Conservation (phyloP, 2,888 invertebrate species). For the Criorhina ranunculi region DNA sequence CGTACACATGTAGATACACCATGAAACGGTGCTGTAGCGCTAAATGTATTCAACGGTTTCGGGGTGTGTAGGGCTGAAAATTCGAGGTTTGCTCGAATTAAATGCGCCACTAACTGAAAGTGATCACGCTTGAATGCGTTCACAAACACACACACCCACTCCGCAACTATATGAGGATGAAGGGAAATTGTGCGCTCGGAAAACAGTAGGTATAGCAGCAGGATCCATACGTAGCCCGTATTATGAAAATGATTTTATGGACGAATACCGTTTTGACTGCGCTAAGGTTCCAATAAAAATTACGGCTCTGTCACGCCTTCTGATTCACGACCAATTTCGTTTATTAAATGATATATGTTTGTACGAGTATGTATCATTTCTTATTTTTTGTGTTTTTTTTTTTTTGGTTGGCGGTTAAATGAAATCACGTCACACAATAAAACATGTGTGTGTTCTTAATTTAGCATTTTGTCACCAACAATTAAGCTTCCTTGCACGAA, state of each 20-base stretch:
- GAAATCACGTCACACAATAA: constrained; percentile 70
- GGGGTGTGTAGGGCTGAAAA: constrained; percentile 62
- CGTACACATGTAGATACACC: constrained; percentile 69
- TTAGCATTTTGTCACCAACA: constrained; percentile 69
- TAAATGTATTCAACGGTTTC: constrained; percentile 49
- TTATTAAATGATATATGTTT: constrained; percentile 68
- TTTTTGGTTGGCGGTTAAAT: constrained; percentile 51
- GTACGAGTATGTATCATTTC: constrained; percentile 2
- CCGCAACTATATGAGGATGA: constrained; percentile 15
- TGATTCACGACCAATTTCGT: constrained; percentile 73
- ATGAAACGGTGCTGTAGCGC: constrained; percentile 50
- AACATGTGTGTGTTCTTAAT: constrained; percentile 67
- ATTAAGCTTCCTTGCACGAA: constrained; percentile 64
- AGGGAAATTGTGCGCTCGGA: constrained; percentile 24
- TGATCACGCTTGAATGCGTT: constrained; percentile 74
- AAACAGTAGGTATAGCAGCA: constrained; percentile 46
- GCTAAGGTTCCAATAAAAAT: constrained; percentile 76
- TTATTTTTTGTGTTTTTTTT: constrained; percentile 7
- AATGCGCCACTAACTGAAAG: constrained; percentile 73
- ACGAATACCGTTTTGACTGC: constrained; percentile 73
- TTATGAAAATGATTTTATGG: constrained; percentile 75
- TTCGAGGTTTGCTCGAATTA: constrained; percentile 70
- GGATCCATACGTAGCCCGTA: constrained; percentile 57
- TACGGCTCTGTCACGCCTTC: constrained; percentile 75
- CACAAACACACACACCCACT: constrained; percentile 70